Percentiles rank a stretch among this genome's conserved stretches.
Evolutionary conservation across 2,888 invertebrate genomes (phyloP).

Genomic region (Pharmacophagus antenor): DNA sequence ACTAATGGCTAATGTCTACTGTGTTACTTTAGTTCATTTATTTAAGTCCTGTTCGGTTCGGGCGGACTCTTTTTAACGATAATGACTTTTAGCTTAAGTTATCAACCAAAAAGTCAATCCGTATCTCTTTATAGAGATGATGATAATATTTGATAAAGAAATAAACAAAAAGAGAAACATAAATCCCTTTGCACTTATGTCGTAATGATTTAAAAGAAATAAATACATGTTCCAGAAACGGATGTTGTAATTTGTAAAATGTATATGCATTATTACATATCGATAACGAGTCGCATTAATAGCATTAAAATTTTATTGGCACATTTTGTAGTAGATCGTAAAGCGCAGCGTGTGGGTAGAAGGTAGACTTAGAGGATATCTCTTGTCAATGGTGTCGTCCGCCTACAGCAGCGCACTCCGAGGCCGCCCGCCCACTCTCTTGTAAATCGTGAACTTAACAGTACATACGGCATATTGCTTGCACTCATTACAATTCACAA

Average conservation of each 20-base stretch:
- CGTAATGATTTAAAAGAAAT: slow-evolving; percentile 7
- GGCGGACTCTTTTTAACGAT: slow-evolving; percentile 43
- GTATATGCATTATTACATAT: slow-evolving; percentile 42
- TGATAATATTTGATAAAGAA: slow-evolving; percentile 17
- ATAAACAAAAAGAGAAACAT: slow-evolving; percentile 33
- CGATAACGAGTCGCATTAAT: slow-evolving; percentile 47
- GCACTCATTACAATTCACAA: slow-evolving; percentile 45
- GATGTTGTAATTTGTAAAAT: too few species aligned
- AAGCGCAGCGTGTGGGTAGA: slow-evolving; percentile 56
- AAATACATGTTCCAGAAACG: slow-evolving; percentile 6
- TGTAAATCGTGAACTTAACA: slow-evolving; percentile 71
- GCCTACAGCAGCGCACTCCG: slow-evolving; percentile 60
- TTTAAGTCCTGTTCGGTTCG: slow-evolving; percentile 46
- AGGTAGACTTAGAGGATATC: slow-evolving; percentile 50
- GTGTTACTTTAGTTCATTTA: slow-evolving; percentile 60
- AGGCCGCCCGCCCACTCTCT: slow-evolving; percentile 64
- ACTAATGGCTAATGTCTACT: slow-evolving; percentile 62
- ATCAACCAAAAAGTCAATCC: slow-evolving; percentile 31
- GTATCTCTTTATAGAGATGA: slow-evolving; percentile 17
- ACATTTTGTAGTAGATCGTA: slow-evolving; percentile 60
- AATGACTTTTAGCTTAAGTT: slow-evolving; percentile 46
- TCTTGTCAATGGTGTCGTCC: slow-evolving; percentile 60
- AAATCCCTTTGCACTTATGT: slow-evolving; percentile 12
- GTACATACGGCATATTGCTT: slow-evolving; percentile 69
- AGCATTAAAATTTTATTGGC: slow-evolving; percentile 60